phyloP scores from a whole-genome alignment of 2,113 vertebrate genomes.

The Procavia capensis region DNA sequence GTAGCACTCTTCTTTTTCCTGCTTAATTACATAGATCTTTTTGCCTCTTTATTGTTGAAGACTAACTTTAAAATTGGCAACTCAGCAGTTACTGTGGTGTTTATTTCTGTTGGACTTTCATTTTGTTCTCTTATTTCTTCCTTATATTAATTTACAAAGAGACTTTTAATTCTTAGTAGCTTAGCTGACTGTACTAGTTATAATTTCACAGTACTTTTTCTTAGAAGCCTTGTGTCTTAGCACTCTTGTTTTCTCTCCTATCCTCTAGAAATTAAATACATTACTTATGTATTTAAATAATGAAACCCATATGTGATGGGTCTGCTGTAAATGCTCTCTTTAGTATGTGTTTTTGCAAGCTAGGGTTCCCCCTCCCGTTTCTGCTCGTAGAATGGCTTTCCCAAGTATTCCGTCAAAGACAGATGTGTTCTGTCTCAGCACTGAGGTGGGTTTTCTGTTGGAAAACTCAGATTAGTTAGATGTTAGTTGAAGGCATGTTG shows the following conservation, averaged over 20 bases:
- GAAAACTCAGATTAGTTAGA: neutral
- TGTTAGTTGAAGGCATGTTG: neutral
- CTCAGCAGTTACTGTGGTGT: neutral
- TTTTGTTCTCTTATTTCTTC: neutral
- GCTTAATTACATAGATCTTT: neutral
- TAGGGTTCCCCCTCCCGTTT: neutral
- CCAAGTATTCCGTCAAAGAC: neutral
- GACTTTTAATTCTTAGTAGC: neutral
- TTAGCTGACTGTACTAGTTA: neutral
- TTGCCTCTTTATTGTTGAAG: slow-evolving; percentile 24
- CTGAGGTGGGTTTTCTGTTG: neutral
- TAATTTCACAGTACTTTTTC: slow-evolving; percentile 4
- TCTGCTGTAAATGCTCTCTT: neutral
- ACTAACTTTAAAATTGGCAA: neutral
- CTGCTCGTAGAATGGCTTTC: neutral
- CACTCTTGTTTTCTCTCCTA: neutral
- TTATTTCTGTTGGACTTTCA: neutral
- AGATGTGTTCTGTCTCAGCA: neutral
- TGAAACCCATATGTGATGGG: neutral
- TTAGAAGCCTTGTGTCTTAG: neutral
- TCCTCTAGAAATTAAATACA: neutral
- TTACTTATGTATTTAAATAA: neutral
- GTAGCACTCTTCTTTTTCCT: neutral
- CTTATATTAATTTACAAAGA: neutral
- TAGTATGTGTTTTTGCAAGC: neutral